Percentiles rank a stretch among this genome's conserved stretches.
Evolutionary conservation across 2,888 invertebrate species (phyloP).

Genomic region (Ceratothoa steindachneri): DNA sequence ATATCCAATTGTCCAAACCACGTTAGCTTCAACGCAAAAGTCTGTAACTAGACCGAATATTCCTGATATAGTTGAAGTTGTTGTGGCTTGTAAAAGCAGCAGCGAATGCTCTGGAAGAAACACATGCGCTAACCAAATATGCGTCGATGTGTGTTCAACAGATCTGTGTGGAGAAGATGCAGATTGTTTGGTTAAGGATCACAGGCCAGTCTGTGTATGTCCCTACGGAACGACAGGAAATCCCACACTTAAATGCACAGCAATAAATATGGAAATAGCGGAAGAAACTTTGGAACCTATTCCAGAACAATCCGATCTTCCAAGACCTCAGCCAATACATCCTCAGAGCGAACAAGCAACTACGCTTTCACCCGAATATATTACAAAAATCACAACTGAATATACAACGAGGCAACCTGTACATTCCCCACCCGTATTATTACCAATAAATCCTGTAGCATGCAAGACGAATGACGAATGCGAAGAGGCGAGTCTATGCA

Average conservation of each 20-base stretch:
- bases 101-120: conserved; percentile 50
- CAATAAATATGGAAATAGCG: conserved; percentile 54
- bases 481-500: conserved; percentile 50
- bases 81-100: conserved; percentile 49
- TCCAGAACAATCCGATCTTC: conserved; percentile 47
- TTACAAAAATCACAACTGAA: background rate
- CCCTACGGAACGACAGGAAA: conserved; percentile 71
- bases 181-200: conserved; percentile 61
- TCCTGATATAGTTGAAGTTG: conserved; percentile 16
- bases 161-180: conserved; percentile 80
- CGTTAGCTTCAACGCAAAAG: conserved; percentile 16
- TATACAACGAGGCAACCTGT: conserved; percentile 11
- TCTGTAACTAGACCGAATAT: conserved; percentile 23
- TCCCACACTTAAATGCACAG: conserved; percentile 55
- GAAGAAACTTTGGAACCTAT: conserved; percentile 56
- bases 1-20: conserved; percentile 21
- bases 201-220: conserved; percentile 77
- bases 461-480: conserved; percentile 51
- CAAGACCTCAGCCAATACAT: conserved; percentile 40
- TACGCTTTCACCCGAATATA: background rate
- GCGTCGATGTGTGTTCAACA: conserved; percentile 59
- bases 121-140: conserved; percentile 50
- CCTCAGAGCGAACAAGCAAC: conserved; percentile 16
- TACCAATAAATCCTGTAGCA: conserved; percentile 24
- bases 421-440: conserved; percentile 11